phyloP scores from a whole-genome alignment of 2,113 vertebrate genomes.

The Lamprologus lemairii region DNA sequence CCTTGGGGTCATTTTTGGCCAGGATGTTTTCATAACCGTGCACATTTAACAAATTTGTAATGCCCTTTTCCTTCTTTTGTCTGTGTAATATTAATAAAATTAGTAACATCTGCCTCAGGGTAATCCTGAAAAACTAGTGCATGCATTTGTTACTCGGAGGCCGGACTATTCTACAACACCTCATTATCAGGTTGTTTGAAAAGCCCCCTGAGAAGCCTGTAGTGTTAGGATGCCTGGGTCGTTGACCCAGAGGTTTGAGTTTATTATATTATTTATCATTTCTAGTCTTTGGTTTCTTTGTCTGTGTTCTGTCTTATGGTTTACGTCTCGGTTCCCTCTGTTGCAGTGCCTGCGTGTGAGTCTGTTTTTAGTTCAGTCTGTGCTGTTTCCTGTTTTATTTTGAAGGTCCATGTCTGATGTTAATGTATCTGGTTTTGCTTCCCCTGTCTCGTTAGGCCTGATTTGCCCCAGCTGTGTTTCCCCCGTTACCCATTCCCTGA shows the following conservation, averaged over 20 bases:
- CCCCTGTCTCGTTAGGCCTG: too few relatives aligned
- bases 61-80: not conserved
- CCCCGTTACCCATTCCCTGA: too few relatives aligned
- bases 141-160: not conserved
- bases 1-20: not conserved
- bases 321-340: not conserved
- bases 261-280: not conserved
- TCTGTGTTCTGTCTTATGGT: not conserved
- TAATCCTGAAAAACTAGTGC: not conserved
- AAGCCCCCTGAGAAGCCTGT: not conserved
- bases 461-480: too few relatives aligned
- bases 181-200: not conserved
- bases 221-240: not conserved
- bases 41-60: too few relatives aligned
- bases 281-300: not conserved
- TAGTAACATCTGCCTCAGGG: not conserved
- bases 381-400: not conserved
- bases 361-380: not conserved
- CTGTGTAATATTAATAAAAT: not conserved
- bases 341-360: accelerated
- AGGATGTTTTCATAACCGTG: too few relatives aligned
- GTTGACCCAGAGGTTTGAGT: not conserved
- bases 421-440: too few relatives aligned
- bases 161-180: not conserved
- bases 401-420: too few relatives aligned